Evolutionary conservation across 2,888 invertebrate genomes (phyloP).

Genomic region (Nomada flava): DNA sequence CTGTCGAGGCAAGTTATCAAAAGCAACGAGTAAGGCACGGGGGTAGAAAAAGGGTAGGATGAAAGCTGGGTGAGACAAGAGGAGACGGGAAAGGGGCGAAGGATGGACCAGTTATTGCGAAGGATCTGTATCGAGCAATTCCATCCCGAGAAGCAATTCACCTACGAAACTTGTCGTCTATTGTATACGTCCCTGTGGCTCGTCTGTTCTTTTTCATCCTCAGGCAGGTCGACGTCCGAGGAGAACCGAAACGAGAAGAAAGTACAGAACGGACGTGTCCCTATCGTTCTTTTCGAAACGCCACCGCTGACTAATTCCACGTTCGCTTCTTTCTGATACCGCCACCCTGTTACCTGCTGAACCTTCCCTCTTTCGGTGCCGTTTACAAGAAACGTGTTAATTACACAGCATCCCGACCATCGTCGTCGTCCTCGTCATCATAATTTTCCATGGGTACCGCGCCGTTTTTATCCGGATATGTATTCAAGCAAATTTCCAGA

Average conservation of each 20-base stretch:
- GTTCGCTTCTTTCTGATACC: conserved; percentile 49
- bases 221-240: not conserved
- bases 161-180: conserved; percentile 38
- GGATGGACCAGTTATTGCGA: conserved; percentile 65
- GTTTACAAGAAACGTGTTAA: conserved; percentile 43
- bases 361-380: not conserved
- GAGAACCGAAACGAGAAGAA: conserved; percentile 23
- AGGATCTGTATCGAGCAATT: conserved; percentile 68
- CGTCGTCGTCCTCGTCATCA: not conserved
- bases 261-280: conserved; percentile 7
- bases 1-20: conserved; percentile 65
- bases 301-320: conserved; percentile 58
- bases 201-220: conserved; percentile 29
- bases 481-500: not conserved
- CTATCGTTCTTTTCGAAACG: conserved; percentile 36
- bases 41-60: conserved; percentile 9
- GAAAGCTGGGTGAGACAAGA: not conserved
- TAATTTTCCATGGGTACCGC: conserved; percentile 7
- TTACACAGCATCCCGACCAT: not conserved
- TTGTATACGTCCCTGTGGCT: not conserved
- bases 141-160: conserved; percentile 65
- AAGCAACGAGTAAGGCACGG: conserved; percentile 49
- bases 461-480: conserved; percentile 5
- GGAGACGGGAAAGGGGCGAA: not conserved
- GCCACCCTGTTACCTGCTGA: not conserved